Base-by-base conservation (phyloP, 2,113 vertebrate genomes). In the Petrocephalus microphthalmus region DNA sequence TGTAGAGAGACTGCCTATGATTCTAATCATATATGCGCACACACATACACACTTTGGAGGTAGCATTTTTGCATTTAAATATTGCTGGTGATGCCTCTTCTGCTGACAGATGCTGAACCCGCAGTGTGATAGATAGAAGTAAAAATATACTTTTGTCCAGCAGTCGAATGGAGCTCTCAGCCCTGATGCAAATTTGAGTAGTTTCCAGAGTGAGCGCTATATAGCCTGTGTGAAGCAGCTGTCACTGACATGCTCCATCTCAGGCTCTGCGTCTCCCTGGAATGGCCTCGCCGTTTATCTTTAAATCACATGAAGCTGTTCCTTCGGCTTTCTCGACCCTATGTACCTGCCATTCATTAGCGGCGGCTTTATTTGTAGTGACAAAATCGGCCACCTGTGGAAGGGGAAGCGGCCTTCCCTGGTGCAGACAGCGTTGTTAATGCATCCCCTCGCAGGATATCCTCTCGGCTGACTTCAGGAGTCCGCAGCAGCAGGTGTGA, bases 101-200 rank as follows among this genome's bases (percentile, higher is more conserved):
- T 74, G 29, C 33, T 42, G 71, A 17, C 71, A 78, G 33, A 42
- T 42, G 71, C 71, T 78, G 71, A 78, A 0, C 13, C 71, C 37
- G 29, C 71, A 78, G 33, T 19, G 33, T 78, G 33, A 78, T 19
- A 78, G 71, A 33, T 42, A 15, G 33, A 78, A 78, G 37, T 42
- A 78, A 19, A 78, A 78, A 78, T 78, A 78, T 78, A 42, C 17
- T 78, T 78, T 78, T 78, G 29, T 78, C 71, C 71, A 78, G 71
- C 33, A 78, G 71, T 78, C 71, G 42, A 78, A 42, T 78, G 71
- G 37, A 37, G 37, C 67, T 37, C 25, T 74, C 67, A 74, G 33
- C 67, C 25, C 15, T 74, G 67, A 74, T 74, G 67, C 67, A 37
- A 74, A 37, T 74, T 33, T 37, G 67, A 78, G 42, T 78, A 37